Evolutionary conservation across 2,113 vertebrate genomes (phyloP).

Genomic region (Peromyscus leucopus): DNA sequence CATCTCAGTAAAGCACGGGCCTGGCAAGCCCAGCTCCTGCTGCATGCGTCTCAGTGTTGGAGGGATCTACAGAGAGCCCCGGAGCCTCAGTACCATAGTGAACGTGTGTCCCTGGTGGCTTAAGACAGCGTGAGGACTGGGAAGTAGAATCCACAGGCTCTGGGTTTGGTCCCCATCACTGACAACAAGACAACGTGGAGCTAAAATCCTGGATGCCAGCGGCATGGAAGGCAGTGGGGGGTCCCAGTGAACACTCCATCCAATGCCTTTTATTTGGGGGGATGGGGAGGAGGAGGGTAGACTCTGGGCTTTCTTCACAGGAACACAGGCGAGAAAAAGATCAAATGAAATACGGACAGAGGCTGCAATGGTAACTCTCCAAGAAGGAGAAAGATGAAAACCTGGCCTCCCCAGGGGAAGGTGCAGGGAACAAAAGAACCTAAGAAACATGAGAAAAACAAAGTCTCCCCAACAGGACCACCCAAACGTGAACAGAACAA

Average conservation of each 20-base stretch:
- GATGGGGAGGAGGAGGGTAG: not conserved
- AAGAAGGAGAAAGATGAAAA: not conserved
- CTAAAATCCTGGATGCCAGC: not conserved
- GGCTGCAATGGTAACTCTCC: no score
- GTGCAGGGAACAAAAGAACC: no score
- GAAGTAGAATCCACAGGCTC: not conserved
- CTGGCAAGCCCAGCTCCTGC: not conserved
- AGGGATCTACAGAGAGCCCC: not conserved
- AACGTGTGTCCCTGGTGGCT: not conserved
- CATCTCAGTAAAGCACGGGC: not conserved
- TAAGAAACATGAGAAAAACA: not conserved
- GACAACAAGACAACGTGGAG: not conserved
- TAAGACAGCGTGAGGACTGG: not conserved
- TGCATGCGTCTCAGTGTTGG: not conserved
- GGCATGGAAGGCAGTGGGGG: not conserved
- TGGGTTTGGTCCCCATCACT: not conserved
- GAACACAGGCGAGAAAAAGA: not conserved
- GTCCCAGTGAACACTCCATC: not conserved
- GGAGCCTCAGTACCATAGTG: not conserved
- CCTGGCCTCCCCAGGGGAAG: not conserved
- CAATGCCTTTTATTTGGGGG: not conserved
- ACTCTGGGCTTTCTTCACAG: not conserved
- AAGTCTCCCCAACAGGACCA: not conserved
- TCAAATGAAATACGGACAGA: fast-evolving
- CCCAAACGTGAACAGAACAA: not conserved